phyloP scores from a whole-genome alignment of 2,888 invertebrate genomes.

The Cephus pygmeus region DNA sequence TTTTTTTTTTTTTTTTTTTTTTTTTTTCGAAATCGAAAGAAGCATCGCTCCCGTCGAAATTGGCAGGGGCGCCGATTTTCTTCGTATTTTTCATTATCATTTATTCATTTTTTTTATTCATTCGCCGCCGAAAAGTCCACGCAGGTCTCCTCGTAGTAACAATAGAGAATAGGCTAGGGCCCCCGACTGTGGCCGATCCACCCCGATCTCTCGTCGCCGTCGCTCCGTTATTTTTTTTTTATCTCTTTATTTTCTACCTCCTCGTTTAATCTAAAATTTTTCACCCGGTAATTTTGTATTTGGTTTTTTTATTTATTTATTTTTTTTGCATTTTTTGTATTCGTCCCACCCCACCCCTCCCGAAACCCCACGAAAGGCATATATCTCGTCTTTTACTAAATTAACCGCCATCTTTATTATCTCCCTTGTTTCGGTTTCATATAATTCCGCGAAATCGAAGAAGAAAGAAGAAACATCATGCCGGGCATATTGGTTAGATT shows the following conservation, averaged over 20 bases:
- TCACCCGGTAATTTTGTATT: conserved; percentile 6
- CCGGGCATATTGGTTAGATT: not conserved
- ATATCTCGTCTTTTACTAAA: not conserved
- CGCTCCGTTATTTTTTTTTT: conserved; percentile 19
- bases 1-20: conserved; percentile 41
- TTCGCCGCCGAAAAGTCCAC: not conserved
- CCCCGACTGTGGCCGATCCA: not conserved
- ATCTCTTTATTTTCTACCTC: conserved; percentile 3
- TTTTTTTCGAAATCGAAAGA: conserved; percentile 40
- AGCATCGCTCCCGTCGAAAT: conserved; percentile 36
- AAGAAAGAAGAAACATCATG: not conserved
- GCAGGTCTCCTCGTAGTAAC: not conserved
- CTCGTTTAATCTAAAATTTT: conserved; percentile 11
- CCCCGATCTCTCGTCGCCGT: conserved; percentile 1
- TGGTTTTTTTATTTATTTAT: not conserved
- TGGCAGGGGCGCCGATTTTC: conserved; percentile 11
- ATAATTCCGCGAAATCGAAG: not conserved
- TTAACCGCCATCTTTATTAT: not conserved
- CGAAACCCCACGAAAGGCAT: not conserved
- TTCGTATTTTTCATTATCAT: not conserved
- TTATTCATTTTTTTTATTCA: conserved; percentile 3
- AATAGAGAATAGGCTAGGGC: not conserved
- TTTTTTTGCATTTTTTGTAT: not conserved
- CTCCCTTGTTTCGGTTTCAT: not conserved
- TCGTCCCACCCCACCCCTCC: not conserved